Conservation (phyloP, 2,113 vertebrate species). For the Oplegnathus fasciatus region DNA sequence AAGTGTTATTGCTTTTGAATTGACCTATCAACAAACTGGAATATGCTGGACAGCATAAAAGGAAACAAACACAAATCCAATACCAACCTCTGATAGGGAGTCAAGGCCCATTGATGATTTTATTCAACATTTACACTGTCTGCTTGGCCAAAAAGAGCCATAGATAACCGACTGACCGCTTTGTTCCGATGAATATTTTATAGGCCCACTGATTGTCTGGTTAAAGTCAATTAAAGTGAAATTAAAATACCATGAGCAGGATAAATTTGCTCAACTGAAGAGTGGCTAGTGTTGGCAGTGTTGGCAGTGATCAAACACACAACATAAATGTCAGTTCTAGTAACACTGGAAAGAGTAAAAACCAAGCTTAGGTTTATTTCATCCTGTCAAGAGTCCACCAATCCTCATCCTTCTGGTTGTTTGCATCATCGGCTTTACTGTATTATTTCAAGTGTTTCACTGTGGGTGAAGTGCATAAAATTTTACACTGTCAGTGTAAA, state of each 20-base stretch:
- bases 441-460: conserved; percentile 19
- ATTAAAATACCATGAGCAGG: conserved; percentile 15
- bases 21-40: not conserved
- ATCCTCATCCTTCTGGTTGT: not conserved
- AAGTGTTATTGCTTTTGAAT: conserved; percentile 29
- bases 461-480: conserved; percentile 4
- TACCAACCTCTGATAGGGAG: not conserved
- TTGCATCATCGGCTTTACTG: conserved; percentile 10
- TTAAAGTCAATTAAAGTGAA: conserved; percentile 38
- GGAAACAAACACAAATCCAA: conserved; percentile 25
- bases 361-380: not conserved
- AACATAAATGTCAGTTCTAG: not conserved
- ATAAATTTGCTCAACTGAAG: not conserved
- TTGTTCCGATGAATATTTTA: conserved; percentile 30
- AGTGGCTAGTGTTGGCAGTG: not conserved
- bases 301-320: not conserved
- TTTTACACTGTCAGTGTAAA: conserved; percentile 33
- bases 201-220: conserved; percentile 22
- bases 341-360: not conserved
- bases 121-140: not conserved
- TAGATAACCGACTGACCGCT: not conserved
- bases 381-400: not conserved
- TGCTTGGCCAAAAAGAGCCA: not conserved
- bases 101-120: not conserved
- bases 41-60: not conserved